These are phyloP conservation scores for Hedya salicella DNA, from an alignment of 2,888 invertebrate species.

Conservation along the genomic window DNA sequence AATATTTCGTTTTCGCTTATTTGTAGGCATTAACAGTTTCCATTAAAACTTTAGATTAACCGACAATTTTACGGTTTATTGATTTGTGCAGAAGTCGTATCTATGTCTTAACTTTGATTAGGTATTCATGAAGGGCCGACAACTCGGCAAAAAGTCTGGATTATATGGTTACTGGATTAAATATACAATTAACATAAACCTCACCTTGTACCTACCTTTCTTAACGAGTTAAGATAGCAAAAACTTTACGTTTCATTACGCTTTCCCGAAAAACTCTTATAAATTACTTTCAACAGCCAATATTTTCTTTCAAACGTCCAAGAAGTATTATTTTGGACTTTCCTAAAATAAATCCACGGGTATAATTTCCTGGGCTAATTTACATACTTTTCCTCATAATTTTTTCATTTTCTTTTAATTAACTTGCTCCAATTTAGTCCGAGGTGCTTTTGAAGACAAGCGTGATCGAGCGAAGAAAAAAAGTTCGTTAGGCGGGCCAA, in stretches of 20 bases:
- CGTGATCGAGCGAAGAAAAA: conserved; percentile 41
- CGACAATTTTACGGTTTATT: too few species aligned
- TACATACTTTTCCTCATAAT: conserved; percentile 68
- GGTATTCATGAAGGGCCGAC: too few species aligned
- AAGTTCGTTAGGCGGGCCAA: conserved; percentile 52
- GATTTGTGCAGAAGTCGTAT: too few species aligned
- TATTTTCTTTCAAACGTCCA: conserved; percentile 15
- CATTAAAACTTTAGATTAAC: too few species aligned
- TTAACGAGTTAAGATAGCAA: neutral
- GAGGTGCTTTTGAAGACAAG: conserved; percentile 34
- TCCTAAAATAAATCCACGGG: conserved; percentile 48
- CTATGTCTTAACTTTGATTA: too few species aligned
- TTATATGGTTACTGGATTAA: too few species aligned
- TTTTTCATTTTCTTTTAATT: conserved; percentile 77
- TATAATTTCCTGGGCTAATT: conserved; percentile 61
- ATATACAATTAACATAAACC: too few species aligned
- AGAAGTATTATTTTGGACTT: conserved; percentile 34
- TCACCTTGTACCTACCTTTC: neutral
- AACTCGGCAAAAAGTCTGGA: too few species aligned
- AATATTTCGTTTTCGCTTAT: too few species aligned
- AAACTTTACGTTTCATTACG: conserved; percentile 13
- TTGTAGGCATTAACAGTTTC: too few species aligned
- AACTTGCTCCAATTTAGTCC: conserved; percentile 52
- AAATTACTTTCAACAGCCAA: conserved; percentile 28
- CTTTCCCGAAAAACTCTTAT: neutral